Evolutionary conservation across 2,888 invertebrate genomes (phyloP).

Genomic region (Byasa hedistus): DNA sequence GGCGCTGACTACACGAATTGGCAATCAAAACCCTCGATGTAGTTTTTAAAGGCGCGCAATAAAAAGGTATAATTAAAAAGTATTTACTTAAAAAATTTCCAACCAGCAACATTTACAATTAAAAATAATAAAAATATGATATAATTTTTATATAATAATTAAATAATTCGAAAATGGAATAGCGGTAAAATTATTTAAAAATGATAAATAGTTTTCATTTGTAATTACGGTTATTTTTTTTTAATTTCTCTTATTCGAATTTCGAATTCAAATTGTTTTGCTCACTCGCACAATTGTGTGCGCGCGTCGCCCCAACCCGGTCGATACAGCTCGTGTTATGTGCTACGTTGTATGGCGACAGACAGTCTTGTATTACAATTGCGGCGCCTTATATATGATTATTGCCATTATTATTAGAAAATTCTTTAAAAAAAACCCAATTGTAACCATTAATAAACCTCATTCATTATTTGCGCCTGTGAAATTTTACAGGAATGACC

Average conservation of each 20-base stretch:
- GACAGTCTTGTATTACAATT: conserved; percentile 73
- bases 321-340: conserved; percentile 73
- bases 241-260: conserved; percentile 22
- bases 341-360: conserved; percentile 66
- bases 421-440: conserved; percentile 10
- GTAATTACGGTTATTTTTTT: neutral
- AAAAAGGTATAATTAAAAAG: conserved; percentile 24
- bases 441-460: neutral
- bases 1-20: conserved; percentile 61
- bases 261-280: conserved; percentile 38
- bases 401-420: conserved; percentile 32
- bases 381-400: conserved; percentile 44
- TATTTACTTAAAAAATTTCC: conserved; percentile 2
- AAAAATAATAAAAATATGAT: conserved; percentile 5
- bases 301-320: conserved; percentile 69
- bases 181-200: neutral
- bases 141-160: conserved; percentile 8
- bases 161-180: neutral
- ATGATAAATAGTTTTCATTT: neutral
- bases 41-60: conserved; percentile 19
- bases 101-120: neutral
- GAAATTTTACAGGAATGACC: too few species aligned
- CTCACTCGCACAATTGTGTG: conserved; percentile 55
- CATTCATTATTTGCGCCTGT: too few species aligned
- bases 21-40: conserved; percentile 40